Base-by-base conservation (phyloP, 2,113 vertebrate species). In the Furnarius figulus region DNA sequence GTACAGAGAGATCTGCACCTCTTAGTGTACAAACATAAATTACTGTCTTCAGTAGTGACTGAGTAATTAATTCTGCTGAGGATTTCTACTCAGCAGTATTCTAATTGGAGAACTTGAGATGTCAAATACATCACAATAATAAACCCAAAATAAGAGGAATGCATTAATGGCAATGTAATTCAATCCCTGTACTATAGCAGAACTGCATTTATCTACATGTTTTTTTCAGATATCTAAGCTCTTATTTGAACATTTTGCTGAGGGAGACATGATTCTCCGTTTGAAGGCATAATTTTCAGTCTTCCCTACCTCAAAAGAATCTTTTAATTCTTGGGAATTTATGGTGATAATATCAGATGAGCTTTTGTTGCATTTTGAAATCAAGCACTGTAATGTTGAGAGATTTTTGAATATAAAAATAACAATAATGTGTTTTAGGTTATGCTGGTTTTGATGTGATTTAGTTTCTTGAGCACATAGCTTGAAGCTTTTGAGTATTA, bases 1-100 rank as follows among this genome's bases (percentile, higher is more conserved):
- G 99, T 98, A 82, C 27, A 39, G 10, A 8, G 18, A 49, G 4
- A 23, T 50, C 11, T 37, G 12, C 12, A 12, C 42, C 18, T 76
- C 82, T 22, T n/a, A 44, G 14, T 67, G 18, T 6, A 16, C 62
- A 78, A 27, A 19, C 4, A 8, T 27, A 68, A 40, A 24, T 58
- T 7, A 23, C 17, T 31, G 20, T 12, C 14, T 74, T 63, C 42
- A 21, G 16, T 18, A 63, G 27, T 14, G 18, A 25, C 3, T 8
- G 33, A 42, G 5, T 33, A 33, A 40, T n/a, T 61, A 37, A 46
- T 62, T 70, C 68, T 77, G 17, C 21, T 62, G 17, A 84, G 37
- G 49, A 6, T 28, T 78, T 52, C 37, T 63, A 23, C 76, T 42
- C 17, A 23, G 76, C 50, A 44, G 39, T 53, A 19, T 35, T 14